Percentiles rank a stretch among this genome's conserved stretches.
phyloP scores from a whole-genome alignment of 1,140 invertebrate species.

The Oryzaephilus surinamensis region DNA sequence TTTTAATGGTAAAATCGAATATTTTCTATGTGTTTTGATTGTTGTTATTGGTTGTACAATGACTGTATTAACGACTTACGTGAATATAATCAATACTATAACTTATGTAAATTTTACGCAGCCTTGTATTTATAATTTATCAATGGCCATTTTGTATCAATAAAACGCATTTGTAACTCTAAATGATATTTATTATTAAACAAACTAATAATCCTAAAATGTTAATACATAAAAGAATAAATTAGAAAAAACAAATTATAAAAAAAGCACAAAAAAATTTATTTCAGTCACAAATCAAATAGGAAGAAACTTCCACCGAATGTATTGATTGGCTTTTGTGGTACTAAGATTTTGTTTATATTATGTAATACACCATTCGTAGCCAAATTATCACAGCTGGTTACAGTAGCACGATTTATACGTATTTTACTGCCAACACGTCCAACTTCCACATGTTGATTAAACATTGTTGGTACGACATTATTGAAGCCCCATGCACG shows the following conservation, averaged over 20 bases:
- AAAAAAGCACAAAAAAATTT: not conserved
- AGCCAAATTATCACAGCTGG: slow-evolving; percentile 46
- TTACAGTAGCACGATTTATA: slow-evolving; percentile 43
- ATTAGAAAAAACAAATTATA: too few species aligned
- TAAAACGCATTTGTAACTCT: slow-evolving; percentile 6
- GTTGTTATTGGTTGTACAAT: slow-evolving; percentile 46
- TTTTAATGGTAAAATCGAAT: slow-evolving; percentile 31
- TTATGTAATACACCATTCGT: slow-evolving; percentile 50
- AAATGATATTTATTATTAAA: slow-evolving; percentile 7
- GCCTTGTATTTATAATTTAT: slow-evolving; percentile 51
- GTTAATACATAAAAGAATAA: too few species aligned
- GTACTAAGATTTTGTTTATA: slow-evolving; percentile 42
- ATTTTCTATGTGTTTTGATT: slow-evolving; percentile 30
- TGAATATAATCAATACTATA: slow-evolving; percentile 48
- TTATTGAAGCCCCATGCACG: slow-evolving; percentile 44
- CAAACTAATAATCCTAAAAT: too few species aligned
- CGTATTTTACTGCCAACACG: slow-evolving; percentile 40
- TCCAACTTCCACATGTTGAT: slow-evolving; percentile 37
- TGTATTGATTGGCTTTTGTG: slow-evolving; percentile 23
- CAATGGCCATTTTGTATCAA: slow-evolving; percentile 16
- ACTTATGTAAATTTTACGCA: slow-evolving; percentile 47
- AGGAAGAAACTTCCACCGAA: slow-evolving; percentile 31
- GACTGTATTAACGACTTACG: slow-evolving; percentile 49
- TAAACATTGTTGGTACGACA: slow-evolving; percentile 38
- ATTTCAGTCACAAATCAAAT: slow-evolving; percentile 29